Percentiles rank a stretch among this genome's conserved stretches.
These are phyloP conservation scores for Tenrec ecaudatus DNA, from an alignment of 2,113 vertebrate genomes.

Conservation along the genomic window DNA sequence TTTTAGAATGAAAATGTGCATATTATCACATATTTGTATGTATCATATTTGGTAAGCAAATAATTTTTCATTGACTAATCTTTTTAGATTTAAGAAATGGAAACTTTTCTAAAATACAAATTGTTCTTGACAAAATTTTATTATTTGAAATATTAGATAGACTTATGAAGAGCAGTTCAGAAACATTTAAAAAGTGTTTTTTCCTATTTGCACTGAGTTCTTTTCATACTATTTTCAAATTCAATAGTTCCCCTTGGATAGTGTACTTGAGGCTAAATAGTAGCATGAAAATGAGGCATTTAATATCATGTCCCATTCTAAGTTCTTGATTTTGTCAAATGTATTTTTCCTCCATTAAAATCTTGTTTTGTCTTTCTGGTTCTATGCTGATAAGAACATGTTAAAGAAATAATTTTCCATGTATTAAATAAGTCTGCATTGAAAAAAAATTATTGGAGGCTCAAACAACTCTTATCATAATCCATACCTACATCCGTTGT, in stretches of 20 bases:
- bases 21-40: not conserved
- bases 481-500: too few species aligned
- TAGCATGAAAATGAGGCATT: slow-evolving; percentile 13
- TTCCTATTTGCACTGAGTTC: slow-evolving; percentile 14
- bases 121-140: slow-evolving; percentile 32
- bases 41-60: not conserved
- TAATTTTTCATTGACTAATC: not conserved
- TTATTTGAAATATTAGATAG: slow-evolving; percentile 55
- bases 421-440: slow-evolving; percentile 24
- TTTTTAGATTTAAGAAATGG: slow-evolving; percentile 29
- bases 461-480: too few species aligned
- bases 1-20: not conserved
- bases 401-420: not conserved
- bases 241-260: slow-evolving; percentile 65
- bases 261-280: slow-evolving; percentile 44
- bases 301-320: slow-evolving; percentile 22
- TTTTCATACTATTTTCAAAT: slow-evolving; percentile 77
- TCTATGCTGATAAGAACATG: slow-evolving; percentile 33
- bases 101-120: slow-evolving; percentile 19
- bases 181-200: slow-evolving; percentile 58
- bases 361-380: slow-evolving; percentile 31
- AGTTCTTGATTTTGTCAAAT: slow-evolving; percentile 40
- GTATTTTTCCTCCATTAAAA: slow-evolving; percentile 38
- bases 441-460: too few species aligned
- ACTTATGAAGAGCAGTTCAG: slow-evolving; percentile 48